phyloP scores from a whole-genome alignment of 2,888 invertebrate species.

The Agrypnus murinus region DNA sequence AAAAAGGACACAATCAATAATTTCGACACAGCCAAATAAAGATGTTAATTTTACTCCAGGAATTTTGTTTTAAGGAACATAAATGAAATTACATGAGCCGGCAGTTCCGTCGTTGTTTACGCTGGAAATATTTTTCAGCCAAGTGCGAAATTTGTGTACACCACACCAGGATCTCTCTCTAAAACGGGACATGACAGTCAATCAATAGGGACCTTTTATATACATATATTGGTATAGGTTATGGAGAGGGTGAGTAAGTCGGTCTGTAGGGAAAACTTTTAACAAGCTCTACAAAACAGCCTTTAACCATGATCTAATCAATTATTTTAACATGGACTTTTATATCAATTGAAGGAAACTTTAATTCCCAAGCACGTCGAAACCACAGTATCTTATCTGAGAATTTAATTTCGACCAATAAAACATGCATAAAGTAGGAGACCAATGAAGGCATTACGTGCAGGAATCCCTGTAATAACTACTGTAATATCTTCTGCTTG shows the following conservation, averaged over 20 bases:
- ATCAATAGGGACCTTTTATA: conserved; percentile 44
- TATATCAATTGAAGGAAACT: conserved; percentile 35
- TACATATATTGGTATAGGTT: conserved; percentile 34
- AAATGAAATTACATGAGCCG: conserved; percentile 37
- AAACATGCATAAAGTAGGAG: conserved; percentile 68
- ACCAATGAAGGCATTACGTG: conserved; percentile 65
- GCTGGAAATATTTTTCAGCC: conserved; percentile 34
- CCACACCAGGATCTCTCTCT: conserved; percentile 8
- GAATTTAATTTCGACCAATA: conserved; percentile 69
- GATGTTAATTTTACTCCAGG: conserved; percentile 29
- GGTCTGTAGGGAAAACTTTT: conserved; percentile 33
- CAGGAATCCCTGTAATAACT: conserved; percentile 69
- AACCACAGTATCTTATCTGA: conserved; percentile 64
- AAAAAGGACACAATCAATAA: conserved; percentile 28
- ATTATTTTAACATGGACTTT: conserved; percentile 38
- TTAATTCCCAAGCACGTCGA: conserved; percentile 37
- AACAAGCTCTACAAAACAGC: conserved; percentile 41
- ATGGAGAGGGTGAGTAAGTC: conserved; percentile 33
- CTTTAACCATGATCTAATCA: conserved; percentile 38
- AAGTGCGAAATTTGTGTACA: conserved; percentile 38
- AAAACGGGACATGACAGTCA: conserved; percentile 44
- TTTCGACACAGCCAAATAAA: conserved; percentile 27
- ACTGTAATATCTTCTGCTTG: conserved; percentile 66
- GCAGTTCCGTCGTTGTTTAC: conserved; percentile 32
- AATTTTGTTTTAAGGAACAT: conserved; percentile 25